Percentiles rank a stretch among this genome's conserved stretches.
Evolutionary conservation across 2,888 invertebrate species (phyloP).

Genomic region (Acanthoscelides obtectus): DNA sequence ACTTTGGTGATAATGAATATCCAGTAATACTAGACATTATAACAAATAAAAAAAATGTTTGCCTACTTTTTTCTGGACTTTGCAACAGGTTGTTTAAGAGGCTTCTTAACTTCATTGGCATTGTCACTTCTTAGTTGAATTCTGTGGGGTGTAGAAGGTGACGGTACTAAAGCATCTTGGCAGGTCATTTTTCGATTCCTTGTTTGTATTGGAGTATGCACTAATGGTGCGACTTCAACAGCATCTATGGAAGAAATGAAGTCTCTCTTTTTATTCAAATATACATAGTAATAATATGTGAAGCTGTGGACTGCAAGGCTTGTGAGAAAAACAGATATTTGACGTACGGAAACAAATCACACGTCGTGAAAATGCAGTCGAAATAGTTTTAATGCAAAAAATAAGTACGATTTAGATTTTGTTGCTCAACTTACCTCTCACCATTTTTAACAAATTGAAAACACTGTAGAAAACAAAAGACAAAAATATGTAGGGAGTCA

Average conservation of each 20-base stretch:
- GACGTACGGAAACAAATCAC: background rate
- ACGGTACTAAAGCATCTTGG: constrained; percentile 13
- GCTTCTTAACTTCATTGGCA: constrained; percentile 19
- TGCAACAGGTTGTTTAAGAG: constrained; percentile 15
- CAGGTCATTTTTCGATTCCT: constrained; percentile 22
- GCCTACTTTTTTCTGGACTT: constrained; percentile 26
- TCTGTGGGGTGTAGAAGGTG: constrained; percentile 39
- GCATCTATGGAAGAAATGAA: background rate
- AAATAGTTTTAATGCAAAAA: too few species aligned
- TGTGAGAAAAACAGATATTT: too few species aligned
- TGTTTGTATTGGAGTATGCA: constrained; percentile 27
- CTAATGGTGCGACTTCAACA: constrained; percentile 17
- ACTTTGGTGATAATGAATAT: too few species aligned
- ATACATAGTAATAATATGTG: too few species aligned
- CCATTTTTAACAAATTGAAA: constrained; percentile 4
- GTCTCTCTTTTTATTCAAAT: too few species aligned
- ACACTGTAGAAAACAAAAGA: background rate
- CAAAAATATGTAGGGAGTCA: background rate
- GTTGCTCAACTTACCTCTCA: background rate
- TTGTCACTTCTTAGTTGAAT: constrained; percentile 33
- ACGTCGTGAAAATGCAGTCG: background rate
- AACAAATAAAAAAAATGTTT: too few species aligned
- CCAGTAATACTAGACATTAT: background rate
- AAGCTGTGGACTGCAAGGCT: too few species aligned
- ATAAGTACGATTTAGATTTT: too few species aligned